Evolutionary conservation across 2,888 invertebrate genomes (phyloP).

Genomic region (Callimorpha dominula): DNA sequence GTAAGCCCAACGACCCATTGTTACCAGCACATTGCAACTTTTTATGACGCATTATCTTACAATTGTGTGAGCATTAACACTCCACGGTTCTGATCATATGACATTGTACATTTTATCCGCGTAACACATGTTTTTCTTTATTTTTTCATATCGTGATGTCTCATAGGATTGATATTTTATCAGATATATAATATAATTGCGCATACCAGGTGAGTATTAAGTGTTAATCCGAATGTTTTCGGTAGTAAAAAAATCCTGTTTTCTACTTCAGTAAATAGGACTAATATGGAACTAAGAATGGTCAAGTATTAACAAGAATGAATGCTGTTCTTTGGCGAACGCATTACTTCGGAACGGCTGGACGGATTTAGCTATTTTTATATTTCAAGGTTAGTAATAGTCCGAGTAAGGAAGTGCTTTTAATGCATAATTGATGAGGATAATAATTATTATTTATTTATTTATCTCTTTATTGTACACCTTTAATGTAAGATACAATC

Average conservation of each 20-base stretch:
- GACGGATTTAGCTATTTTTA: no score
- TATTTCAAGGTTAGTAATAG: no score
- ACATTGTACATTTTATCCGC: slow-evolving; percentile 57
- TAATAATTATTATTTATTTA: no score
- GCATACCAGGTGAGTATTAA: slow-evolving; percentile 7
- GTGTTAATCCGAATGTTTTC: neutral
- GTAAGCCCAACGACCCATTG: slow-evolving; percentile 77
- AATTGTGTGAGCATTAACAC: slow-evolving; percentile 52
- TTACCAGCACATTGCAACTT: slow-evolving; percentile 66
- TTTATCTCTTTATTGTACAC: no score
- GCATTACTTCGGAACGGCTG: no score
- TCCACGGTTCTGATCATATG: slow-evolving; percentile 48
- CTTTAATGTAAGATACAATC: no score
- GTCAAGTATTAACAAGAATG: neutral
- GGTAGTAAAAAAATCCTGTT: neutral
- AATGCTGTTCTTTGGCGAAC: no score
- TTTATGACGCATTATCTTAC: slow-evolving; percentile 70
- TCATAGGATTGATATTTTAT: slow-evolving; percentile 18
- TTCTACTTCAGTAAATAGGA: no score
- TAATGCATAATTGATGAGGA: no score
- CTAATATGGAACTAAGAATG: no score
- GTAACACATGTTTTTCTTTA: slow-evolving; percentile 45
- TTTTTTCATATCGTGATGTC: slow-evolving; percentile 24
- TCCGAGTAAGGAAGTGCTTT: no score
- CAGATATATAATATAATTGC: slow-evolving; percentile 22